These are phyloP conservation scores for Fragum whitleyi DNA, from an alignment of 2,888 invertebrate genomes.

Conservation along the genomic window DNA sequence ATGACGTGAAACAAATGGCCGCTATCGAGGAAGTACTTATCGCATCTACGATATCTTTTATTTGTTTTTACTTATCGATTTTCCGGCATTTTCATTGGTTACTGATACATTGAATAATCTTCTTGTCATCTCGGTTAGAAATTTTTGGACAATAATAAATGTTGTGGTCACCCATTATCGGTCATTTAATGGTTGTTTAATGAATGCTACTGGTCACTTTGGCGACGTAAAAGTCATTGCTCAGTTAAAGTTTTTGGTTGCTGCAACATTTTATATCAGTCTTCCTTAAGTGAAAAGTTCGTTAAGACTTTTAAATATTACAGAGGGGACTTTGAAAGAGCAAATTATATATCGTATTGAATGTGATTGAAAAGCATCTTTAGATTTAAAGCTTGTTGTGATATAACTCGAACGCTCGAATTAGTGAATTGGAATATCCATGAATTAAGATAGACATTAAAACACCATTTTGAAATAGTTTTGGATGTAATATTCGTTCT, in stretches of 20 bases:
- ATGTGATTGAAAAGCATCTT: no score
- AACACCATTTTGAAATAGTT: no score
- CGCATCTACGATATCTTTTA: constrained; percentile 24
- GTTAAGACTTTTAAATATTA: no score
- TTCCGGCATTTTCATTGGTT: background rate
- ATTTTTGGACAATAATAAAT: constrained; percentile 17
- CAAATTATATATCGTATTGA: no score
- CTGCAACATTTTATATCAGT: no score
- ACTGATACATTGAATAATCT: constrained; percentile 18
- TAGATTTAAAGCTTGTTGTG: no score
- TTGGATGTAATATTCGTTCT: no score
- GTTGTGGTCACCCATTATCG: constrained; percentile 7
- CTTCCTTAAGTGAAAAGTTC: no score
- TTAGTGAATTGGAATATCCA: no score
- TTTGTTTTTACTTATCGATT: constrained; percentile 17
- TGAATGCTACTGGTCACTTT: constrained; percentile 10
- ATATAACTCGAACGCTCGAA: no score
- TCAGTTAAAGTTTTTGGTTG: background rate
- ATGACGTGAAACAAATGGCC: constrained; percentile 25
- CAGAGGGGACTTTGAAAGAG: no score
- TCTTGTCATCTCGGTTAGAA: constrained; percentile 12
- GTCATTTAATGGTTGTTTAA: constrained; percentile 25
- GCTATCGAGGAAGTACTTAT: constrained; percentile 29
- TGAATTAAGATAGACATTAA: no score
- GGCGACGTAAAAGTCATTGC: background rate